phyloP scores from a whole-genome alignment of 1,140 invertebrate species.

The Drosophila kohkoa region DNA sequence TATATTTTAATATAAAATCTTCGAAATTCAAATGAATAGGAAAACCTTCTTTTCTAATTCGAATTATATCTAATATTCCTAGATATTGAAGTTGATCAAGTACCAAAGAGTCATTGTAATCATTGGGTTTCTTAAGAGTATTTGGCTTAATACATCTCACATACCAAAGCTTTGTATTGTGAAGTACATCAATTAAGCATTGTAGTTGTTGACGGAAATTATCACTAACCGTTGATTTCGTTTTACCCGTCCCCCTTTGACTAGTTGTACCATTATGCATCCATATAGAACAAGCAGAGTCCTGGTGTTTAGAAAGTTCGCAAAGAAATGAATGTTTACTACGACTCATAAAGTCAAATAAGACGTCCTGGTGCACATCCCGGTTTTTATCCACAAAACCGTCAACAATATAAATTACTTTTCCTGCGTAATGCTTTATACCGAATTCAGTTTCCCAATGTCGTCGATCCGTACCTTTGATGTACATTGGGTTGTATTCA shows the following conservation, averaged over 20 bases:
- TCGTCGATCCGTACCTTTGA: conserved; percentile 94
- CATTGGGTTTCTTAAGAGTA: conserved; percentile 92
- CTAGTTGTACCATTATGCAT: conserved; percentile 86
- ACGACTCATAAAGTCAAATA: conserved; percentile 96
- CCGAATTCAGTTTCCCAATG: conserved; percentile 97
- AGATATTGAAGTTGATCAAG: conserved; percentile 96
- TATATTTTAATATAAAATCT: conserved; percentile 90
- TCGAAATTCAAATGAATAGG: conserved; percentile 94
- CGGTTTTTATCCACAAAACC: conserved; percentile 99
- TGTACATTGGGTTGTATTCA: conserved; percentile 93
- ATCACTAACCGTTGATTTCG: conserved; percentile 96
- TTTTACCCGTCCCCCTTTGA: conserved; percentile 94
- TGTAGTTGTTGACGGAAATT: conserved; percentile 96
- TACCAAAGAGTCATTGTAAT: conserved; percentile 93
- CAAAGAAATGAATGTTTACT: conserved; percentile 95
- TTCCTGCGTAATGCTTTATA: conserved; percentile 97
- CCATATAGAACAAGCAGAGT: conserved; percentile 36
- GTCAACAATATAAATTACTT: conserved; percentile 95
- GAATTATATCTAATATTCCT: conserved; percentile 98
- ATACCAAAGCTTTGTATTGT: conserved; percentile 96
- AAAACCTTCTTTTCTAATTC: conserved; percentile 96
- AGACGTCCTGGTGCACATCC: conserved; percentile 97
- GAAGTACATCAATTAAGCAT: conserved; percentile 95
- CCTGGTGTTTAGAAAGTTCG: conserved; percentile 93
- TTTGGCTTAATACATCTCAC: conserved; percentile 98